Percentiles rank a stretch among this genome's conserved stretches.
phyloP scores from a whole-genome alignment of 2,113 vertebrate genomes.

The Arvicanthis niloticus region DNA sequence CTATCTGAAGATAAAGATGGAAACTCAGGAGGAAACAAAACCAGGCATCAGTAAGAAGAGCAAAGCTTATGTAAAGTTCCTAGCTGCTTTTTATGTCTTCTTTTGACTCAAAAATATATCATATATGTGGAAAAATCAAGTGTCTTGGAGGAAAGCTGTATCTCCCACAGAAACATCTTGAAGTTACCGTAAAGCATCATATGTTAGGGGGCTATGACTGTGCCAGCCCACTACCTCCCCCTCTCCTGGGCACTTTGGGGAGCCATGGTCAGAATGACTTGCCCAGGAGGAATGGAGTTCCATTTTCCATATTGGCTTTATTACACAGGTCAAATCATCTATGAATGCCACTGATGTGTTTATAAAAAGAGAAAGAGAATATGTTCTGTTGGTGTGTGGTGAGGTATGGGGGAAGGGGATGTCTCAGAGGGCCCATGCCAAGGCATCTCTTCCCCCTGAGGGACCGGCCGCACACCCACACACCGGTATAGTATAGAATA shows the following conservation, averaged over 20 bases:
- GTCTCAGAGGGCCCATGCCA: no score
- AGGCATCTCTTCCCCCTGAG: no score
- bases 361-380: no score
- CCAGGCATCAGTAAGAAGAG: not conserved
- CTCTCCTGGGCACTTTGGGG: not conserved
- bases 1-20: slow-evolving; percentile 1
- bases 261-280: not conserved
- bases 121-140: not conserved
- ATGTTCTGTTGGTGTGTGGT: no score
- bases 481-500: no score
- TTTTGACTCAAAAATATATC: slow-evolving; percentile 21
- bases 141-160: slow-evolving; percentile 4
- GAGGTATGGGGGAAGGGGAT: no score
- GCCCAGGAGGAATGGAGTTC: not conserved
- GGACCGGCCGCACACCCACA: no score
- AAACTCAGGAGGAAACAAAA: slow-evolving; percentile 43
- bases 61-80: slow-evolving; percentile 41
- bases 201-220: not conserved
- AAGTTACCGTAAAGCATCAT: slow-evolving; percentile 38
- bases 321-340: slow-evolving; percentile 7
- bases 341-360: not conserved
- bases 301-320: slow-evolving; percentile 34
- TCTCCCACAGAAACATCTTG: not conserved
- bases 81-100: slow-evolving; percentile 29
- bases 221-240: not conserved